These are phyloP conservation scores for Fabriciana adippe DNA, from an alignment of 2,888 invertebrate species.

Conservation along the genomic window DNA sequence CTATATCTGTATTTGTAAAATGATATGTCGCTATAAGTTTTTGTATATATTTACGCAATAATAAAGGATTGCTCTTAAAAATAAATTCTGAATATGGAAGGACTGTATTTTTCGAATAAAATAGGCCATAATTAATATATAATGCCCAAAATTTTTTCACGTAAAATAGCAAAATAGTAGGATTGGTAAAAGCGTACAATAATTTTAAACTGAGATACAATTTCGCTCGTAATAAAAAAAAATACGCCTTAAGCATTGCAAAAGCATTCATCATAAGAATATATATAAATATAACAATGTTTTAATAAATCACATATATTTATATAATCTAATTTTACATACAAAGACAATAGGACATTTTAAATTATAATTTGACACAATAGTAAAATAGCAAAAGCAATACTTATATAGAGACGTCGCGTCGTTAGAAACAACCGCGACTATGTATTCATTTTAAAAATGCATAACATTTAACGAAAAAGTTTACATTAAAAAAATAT, in stretches of 20 bases:
- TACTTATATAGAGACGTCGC: not conserved
- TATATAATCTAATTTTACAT: not conserved
- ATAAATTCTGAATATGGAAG: slow-evolving; percentile 44
- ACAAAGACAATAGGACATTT: not conserved
- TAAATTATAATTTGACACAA: no score
- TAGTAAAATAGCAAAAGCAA: no score
- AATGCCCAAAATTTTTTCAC: slow-evolving; percentile 24
- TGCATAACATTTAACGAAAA: no score
- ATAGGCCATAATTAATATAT: slow-evolving; percentile 39
- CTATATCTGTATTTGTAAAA: slow-evolving; percentile 56
- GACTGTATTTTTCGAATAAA: slow-evolving; percentile 39
- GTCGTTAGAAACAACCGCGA: not conserved
- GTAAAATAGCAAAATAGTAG: slow-evolving; percentile 33
- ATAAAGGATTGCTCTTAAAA: slow-evolving; percentile 39
- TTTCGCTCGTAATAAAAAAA: slow-evolving; percentile 1
- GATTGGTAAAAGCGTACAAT: slow-evolving; percentile 14
- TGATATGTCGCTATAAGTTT: slow-evolving; percentile 66
- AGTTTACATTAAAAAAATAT: not conserved
- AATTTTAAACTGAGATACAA: slow-evolving; percentile 1
- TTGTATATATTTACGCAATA: slow-evolving; percentile 41
- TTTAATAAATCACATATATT: slow-evolving; percentile 9
- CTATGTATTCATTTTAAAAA: no score
- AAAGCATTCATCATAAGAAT: slow-evolving; percentile 22
- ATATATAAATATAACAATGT: slow-evolving; percentile 6
- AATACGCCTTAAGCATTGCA: slow-evolving; percentile 11